A percentile compares a stretch with the other conserved stretches of the same genome.
phyloP scores from a whole-genome alignment of 2,888 invertebrate species.

The Nephrocerus scutellatus region DNA sequence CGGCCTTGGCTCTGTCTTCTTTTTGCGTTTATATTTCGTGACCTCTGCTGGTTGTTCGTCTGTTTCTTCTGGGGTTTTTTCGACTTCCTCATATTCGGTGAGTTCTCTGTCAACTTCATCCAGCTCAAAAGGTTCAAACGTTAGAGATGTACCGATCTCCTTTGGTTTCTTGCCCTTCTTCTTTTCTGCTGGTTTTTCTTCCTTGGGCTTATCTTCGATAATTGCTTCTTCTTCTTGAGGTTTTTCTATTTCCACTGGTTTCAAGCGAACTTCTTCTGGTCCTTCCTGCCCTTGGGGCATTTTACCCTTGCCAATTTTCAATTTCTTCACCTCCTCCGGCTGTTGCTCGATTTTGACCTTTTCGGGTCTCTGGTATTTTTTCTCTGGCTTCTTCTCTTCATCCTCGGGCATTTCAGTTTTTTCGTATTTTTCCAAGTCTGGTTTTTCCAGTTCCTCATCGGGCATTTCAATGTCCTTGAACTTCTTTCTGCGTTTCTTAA shows the following conservation, averaged over 20 bases:
- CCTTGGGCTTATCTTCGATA: conserved; percentile 18
- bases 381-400: conserved; percentile 33
- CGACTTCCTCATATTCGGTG: conserved; percentile 15
- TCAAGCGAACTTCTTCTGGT: conserved; percentile 39
- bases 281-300: conserved; percentile 35
- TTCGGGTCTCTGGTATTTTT: conserved; percentile 41
- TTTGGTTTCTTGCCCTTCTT: conserved; percentile 28
- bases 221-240: conserved; percentile 13
- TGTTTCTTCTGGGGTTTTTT: conserved; percentile 10
- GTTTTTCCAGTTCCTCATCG: conserved; percentile 54
- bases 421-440: conserved; percentile 33
- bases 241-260: conserved; percentile 29
- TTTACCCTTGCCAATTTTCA: conserved; percentile 38
- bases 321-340: conserved; percentile 28
- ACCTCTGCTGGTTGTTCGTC: conserved; percentile 40
- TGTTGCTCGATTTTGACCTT: conserved; percentile 26
- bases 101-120: conserved; percentile 16
- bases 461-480: conserved; percentile 53
- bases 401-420: conserved; percentile 23
- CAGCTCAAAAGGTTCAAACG: conserved; percentile 24
- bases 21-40: conserved; percentile 33
- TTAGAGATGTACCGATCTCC: conserved; percentile 23
- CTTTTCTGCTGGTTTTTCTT: conserved; percentile 25
- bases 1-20: conserved; percentile 27
- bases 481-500: conserved; percentile 55